These are phyloP conservation scores for Macrostomum lignano DNA, from an alignment of 1,140 invertebrate genomes.

Conservation along the genomic window DNA sequence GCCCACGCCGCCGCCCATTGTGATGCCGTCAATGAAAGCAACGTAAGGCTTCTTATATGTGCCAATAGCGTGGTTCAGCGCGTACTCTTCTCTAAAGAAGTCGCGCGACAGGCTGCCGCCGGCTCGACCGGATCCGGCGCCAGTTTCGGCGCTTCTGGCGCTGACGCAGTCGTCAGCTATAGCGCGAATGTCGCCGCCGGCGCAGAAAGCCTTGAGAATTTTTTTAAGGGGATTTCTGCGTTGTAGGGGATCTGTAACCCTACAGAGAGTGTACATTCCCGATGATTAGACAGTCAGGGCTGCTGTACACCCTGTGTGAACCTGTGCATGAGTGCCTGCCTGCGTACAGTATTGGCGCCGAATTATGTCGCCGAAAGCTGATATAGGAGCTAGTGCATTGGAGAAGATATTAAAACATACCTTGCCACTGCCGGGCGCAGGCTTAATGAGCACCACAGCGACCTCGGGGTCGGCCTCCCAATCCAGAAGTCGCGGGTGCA, in stretches of 20 bases:
- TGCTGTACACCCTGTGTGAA: conserved; percentile 11
- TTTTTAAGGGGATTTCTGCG: too few relatives aligned
- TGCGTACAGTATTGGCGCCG: conserved; percentile 7
- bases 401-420: too few relatives aligned
- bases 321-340: conserved; percentile 1
- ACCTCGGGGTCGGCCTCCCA: conserved; percentile 47
- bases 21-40: conserved; percentile 76
- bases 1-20: conserved; percentile 95
- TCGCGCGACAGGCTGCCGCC: conserved; percentile 40
- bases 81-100: conserved; percentile 74
- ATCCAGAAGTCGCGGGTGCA: conserved; percentile 40
- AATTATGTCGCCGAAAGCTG: too few relatives aligned
- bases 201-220: conserved; percentile 92
- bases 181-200: conserved; percentile 52
- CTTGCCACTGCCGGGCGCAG: too few relatives aligned
- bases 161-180: conserved; percentile 1
- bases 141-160: too few relatives aligned
- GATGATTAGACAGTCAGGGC: too few relatives aligned
- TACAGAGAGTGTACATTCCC: too few relatives aligned
- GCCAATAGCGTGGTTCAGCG: conserved; percentile 57
- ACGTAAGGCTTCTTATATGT: conserved; percentile 65
- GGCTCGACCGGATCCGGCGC: too few relatives aligned
- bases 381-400: too few relatives aligned
- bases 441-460: conserved; percentile 58
- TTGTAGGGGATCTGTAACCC: too few relatives aligned